Conservation (phyloP, 2,113 vertebrate species). For the Rhinolophus ferrumequinum region DNA sequence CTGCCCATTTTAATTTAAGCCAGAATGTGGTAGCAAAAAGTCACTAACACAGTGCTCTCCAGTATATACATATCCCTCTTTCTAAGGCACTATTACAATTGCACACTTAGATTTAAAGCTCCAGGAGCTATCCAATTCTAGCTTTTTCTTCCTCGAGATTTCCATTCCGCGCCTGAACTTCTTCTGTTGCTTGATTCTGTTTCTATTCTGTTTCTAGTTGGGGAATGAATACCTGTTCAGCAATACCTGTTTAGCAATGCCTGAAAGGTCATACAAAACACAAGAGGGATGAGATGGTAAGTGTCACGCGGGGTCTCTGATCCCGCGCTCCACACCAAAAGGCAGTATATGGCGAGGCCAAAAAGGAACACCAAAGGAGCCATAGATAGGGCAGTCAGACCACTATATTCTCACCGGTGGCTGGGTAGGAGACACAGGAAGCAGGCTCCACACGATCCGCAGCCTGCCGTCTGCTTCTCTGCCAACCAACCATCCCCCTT, state of each 20-base stretch:
- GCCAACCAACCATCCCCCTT: too few relatives aligned
- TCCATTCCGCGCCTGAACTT: neutral
- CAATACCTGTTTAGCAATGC: neutral
- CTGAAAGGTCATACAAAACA: neutral
- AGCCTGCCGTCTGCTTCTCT: too few relatives aligned
- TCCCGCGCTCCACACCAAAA: too few relatives aligned
- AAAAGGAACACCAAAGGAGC: too few relatives aligned
- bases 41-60: neutral
- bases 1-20: neutral
- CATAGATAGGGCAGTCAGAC: too few relatives aligned
- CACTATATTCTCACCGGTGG: too few relatives aligned
- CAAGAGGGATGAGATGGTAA: too few relatives aligned
- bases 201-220: neutral
- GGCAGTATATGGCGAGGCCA: too few relatives aligned
- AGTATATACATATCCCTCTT: neutral
- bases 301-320: too few relatives aligned
- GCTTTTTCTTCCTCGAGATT: neutral
- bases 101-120: neutral
- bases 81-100: neutral
- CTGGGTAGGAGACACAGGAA: too few relatives aligned
- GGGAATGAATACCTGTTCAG: neutral
- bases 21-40: neutral
- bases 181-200: neutral
- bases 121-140: neutral
- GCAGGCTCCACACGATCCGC: too few relatives aligned